Conservation (phyloP, 1,140 invertebrate species). For the Meteorus sp. region DNA sequence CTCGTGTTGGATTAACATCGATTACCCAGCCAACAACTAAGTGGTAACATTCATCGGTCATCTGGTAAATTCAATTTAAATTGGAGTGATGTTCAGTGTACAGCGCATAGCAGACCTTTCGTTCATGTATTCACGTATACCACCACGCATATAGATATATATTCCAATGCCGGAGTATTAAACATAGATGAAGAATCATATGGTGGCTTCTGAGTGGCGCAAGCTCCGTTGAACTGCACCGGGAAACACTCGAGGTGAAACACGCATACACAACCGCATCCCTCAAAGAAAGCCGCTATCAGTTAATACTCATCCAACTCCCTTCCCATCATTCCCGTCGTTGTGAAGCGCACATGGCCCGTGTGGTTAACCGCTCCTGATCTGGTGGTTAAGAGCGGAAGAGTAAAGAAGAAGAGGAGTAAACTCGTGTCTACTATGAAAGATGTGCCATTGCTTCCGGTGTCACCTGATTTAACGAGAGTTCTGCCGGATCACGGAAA, state of each 20-base stretch:
- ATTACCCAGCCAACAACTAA: neutral
- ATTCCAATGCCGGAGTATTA: neutral
- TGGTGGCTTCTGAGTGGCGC: slow-evolving; percentile 17
- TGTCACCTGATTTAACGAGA: no score
- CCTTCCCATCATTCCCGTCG: no score
- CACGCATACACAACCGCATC: no score
- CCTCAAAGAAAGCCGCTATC: slow-evolving; percentile 49
- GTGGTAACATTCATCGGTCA: slow-evolving; percentile 9
- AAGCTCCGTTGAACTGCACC: slow-evolving; percentile 4
- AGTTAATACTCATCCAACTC: slow-evolving; percentile 32
- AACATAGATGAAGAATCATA: slow-evolving; percentile 10
- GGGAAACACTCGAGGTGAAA: slow-evolving; percentile 44
- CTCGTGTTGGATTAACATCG: neutral
- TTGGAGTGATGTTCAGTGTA: no score
- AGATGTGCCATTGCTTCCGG: no score
- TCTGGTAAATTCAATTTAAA: slow-evolving; percentile 3
- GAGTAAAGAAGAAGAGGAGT: no score
- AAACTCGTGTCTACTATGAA: no score
- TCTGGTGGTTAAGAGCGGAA: no score
- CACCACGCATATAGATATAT: neutral
- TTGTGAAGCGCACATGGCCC: slow-evolving; percentile 44
- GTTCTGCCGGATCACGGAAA: no score
- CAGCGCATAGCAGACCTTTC: no score
- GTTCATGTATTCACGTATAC: no score
- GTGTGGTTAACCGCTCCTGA: slow-evolving; percentile 13